phyloP scores from a whole-genome alignment of 2,888 invertebrate species.

The Cephonodes hylas region DNA sequence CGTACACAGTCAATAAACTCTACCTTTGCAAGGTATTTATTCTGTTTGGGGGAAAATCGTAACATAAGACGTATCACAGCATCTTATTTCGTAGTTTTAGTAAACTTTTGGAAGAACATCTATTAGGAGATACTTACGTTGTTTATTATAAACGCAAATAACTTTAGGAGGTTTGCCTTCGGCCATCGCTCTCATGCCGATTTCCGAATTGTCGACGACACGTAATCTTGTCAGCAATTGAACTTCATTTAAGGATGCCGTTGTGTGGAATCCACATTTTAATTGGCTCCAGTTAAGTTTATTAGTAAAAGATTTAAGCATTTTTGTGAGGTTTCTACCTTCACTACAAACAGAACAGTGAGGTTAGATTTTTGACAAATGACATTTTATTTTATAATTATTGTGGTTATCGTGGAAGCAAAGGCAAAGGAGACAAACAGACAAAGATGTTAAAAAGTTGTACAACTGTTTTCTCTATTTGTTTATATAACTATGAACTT shows the following conservation, averaged over 20 bases:
- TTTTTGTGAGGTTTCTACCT: conserved; percentile 37
- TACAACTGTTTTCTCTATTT: no score
- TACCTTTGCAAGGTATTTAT: no score
- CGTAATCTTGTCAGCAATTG: conserved; percentile 88
- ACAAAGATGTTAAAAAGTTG: no score
- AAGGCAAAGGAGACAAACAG: no score
- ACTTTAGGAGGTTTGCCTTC: conserved; percentile 96
- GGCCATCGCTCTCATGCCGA: conserved; percentile 96
- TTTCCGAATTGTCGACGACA: conserved; percentile 98
- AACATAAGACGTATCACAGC: neutral
- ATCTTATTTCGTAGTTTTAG: neutral
- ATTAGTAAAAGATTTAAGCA: conserved; percentile 56
- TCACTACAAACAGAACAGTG: conserved; percentile 2
- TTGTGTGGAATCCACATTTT: conserved; percentile 79
- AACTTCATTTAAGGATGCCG: conserved; percentile 83
- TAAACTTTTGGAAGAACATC: neutral
- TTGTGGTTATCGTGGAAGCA: no score
- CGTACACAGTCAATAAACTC: no score
- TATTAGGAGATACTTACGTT: conserved; percentile 50
- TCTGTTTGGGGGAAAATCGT: neutral
- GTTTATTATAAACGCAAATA: conserved; percentile 96
- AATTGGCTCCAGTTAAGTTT: conserved; percentile 38
- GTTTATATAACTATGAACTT: no score
- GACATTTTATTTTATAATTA: no score
- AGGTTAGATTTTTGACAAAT: conserved; percentile 26